A percentile compares a stretch with the other conserved stretches of the same genome.
Evolutionary conservation across 2,797 vertebrate species (phyloP).

Genomic region (Botia almorhae): DNA sequence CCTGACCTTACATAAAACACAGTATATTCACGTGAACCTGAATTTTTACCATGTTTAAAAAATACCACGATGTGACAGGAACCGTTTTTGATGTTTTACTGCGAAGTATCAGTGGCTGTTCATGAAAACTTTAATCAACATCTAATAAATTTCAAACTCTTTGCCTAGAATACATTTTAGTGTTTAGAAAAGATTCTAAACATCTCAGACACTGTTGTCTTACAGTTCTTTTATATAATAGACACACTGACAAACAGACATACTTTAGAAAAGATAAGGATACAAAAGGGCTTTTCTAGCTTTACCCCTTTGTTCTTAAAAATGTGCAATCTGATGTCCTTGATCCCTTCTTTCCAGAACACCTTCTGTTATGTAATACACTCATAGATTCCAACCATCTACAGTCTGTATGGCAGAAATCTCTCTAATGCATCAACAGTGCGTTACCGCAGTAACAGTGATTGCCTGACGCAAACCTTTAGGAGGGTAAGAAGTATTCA

Average conservation of each 20-base stretch:
- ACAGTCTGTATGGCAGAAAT: not conserved
- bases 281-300: constrained; percentile 30
- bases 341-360: not conserved
- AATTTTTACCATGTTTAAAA: not conserved
- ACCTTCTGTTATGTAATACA: constrained; percentile 3
- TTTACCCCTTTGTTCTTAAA: constrained; percentile 25
- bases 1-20: not conserved
- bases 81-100: constrained; percentile 6
- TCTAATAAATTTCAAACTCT: not conserved
- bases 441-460: constrained; percentile 53
- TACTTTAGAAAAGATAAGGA: constrained; percentile 33
- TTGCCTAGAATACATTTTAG: constrained; percentile 14
- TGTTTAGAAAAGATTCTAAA: constrained; percentile 33
- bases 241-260: constrained; percentile 43
- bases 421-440: constrained; percentile 42
- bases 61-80: not conserved
- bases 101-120: constrained; percentile 21
- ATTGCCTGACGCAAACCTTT: constrained; percentile 78
- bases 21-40: not conserved
- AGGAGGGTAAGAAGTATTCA: constrained; percentile 71
- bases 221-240: constrained; percentile 16
- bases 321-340: constrained; percentile 46
- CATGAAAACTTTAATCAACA: not conserved
- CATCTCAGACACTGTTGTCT: constrained; percentile 37
- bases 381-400: not conserved